These are phyloP conservation scores for Deladenus siricidicola DNA, from an alignment of 2,888 invertebrate species.

Conservation along the genomic window DNA sequence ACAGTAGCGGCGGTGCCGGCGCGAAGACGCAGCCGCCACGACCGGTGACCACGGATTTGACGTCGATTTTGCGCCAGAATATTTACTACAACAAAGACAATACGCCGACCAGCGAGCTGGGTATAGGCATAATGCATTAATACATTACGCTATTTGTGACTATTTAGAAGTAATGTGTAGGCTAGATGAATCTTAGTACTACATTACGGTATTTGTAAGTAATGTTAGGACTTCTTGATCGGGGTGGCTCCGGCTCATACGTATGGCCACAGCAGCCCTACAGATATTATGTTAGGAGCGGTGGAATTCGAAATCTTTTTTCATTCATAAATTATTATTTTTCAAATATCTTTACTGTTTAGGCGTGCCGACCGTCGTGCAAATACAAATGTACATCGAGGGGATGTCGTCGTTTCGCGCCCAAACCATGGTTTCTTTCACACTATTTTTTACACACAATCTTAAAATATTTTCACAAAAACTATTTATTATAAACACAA, in stretches of 20 bases:
- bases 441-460: too few species aligned
- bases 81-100: slow-evolving; percentile 20
- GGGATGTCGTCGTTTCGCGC: slow-evolving; percentile 53
- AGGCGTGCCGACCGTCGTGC: slow-evolving; percentile 45
- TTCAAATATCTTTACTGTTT: slow-evolving; percentile 12
- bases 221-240: background rate
- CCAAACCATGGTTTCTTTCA: slow-evolving; percentile 47
- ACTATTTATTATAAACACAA: background rate
- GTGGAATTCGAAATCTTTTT: too few species aligned
- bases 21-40: too few species aligned
- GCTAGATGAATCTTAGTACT: too few species aligned
- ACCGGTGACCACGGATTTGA: slow-evolving; percentile 15
- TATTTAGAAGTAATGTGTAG: too few species aligned
- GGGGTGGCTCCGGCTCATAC: too few species aligned
- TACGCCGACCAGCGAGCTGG: slow-evolving; percentile 19
- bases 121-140: too few species aligned
- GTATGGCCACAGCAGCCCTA: too few species aligned
- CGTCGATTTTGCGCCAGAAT: slow-evolving; percentile 19
- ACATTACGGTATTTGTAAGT: background rate
- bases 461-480: background rate
- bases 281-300: too few species aligned
- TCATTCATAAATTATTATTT: too few species aligned
- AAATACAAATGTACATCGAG: slow-evolving; percentile 52
- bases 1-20: too few species aligned
- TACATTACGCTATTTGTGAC: too few species aligned